These are phyloP conservation scores for Pygoscelis adeliae DNA, from an alignment of 2,113 vertebrate genomes.

Conservation along the genomic window DNA sequence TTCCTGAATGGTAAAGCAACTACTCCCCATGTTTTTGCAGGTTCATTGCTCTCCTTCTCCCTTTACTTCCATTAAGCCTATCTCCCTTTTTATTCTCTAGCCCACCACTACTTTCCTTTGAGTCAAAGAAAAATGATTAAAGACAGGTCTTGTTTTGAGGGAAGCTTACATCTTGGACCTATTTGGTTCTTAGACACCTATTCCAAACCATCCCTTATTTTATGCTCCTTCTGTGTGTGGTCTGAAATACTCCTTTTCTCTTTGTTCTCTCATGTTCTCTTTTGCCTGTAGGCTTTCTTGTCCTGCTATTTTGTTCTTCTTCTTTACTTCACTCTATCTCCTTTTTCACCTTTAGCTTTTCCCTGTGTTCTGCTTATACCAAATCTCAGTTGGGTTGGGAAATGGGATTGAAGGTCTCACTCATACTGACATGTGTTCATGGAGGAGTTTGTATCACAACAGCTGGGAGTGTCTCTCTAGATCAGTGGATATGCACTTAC, in stretches of 20 bases:
- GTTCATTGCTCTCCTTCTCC: neutral
- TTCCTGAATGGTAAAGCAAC: neutral
- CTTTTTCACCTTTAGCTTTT: neutral
- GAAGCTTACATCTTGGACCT: neutral
- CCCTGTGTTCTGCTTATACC: neutral
- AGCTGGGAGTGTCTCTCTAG: neutral
- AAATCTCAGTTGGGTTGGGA: neutral
- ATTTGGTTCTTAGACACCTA: neutral
- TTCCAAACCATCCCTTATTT: neutral
- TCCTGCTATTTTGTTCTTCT: neutral
- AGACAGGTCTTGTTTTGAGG: neutral
- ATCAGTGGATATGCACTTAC: neutral
- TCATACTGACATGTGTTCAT: fast-evolving
- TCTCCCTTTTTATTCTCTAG: neutral
- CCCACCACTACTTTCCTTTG: neutral
- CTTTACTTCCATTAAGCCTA: neutral
- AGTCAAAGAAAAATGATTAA: neutral
- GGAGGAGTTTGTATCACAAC: neutral
- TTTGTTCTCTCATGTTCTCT: neutral
- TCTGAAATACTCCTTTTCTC: neutral
- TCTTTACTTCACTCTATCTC: neutral
- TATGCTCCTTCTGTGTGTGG: neutral
- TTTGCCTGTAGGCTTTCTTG: neutral
- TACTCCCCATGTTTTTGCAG: neutral
- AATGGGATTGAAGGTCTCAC: neutral